phyloP scores from a whole-genome alignment of 2,888 invertebrate genomes.

The Spilosoma lubricipeda region DNA sequence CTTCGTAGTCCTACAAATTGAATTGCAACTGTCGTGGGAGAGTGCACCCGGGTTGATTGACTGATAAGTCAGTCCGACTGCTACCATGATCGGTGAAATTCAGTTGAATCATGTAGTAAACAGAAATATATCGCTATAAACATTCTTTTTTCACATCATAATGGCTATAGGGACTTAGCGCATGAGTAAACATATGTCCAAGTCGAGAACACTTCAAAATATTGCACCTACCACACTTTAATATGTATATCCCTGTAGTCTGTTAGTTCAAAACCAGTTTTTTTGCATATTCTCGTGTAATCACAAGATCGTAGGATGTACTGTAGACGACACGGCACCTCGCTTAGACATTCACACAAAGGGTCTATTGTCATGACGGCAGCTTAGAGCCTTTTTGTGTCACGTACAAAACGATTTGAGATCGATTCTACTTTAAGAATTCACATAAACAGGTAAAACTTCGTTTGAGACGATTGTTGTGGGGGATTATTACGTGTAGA shows the following conservation, averaged over 20 bases:
- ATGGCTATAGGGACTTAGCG: background rate
- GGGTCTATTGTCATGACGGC: slow-evolving; percentile 4
- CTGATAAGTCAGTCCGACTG: background rate
- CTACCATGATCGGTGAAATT: background rate
- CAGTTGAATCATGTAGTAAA: background rate
- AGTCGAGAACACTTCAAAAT: background rate
- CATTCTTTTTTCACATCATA: background rate
- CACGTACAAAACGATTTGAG: slow-evolving; percentile 1
- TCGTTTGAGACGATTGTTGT: background rate
- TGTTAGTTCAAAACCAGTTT: background rate
- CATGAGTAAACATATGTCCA: no score
- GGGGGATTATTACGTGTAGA: background rate
- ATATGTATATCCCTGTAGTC: no score
- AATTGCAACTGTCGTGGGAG: background rate
- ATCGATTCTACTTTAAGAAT: background rate
- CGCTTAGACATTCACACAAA: slow-evolving; percentile 2
- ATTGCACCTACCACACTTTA: no score
- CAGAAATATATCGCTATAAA: background rate
- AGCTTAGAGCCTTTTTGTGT: slow-evolving; percentile 9
- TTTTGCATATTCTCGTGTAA: background rate
- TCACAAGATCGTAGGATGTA: background rate
- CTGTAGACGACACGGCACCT: background rate
- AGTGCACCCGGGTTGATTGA: background rate
- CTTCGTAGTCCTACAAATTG: background rate
- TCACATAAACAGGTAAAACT: background rate